Conservation (phyloP, 2,113 vertebrate genomes). For the Agapornis roseicollis region DNA sequence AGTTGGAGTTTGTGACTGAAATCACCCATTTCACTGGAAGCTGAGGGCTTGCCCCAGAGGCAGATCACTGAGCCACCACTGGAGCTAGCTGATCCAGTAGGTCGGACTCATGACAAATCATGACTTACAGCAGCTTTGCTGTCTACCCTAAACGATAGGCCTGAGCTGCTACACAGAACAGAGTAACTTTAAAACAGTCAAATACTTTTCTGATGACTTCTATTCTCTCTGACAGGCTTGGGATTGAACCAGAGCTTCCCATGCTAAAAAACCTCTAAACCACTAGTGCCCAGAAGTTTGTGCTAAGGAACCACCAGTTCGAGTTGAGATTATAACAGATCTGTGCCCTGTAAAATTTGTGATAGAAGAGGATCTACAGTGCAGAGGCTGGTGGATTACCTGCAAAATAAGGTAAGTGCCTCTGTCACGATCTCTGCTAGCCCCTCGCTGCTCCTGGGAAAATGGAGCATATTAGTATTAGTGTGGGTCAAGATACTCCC, state of each 20-base stretch:
- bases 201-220: neutral
- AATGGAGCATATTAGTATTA: neutral
- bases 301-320: neutral
- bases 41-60: neutral
- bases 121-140: neutral
- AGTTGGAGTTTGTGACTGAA: neutral
- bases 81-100: neutral
- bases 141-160: neutral
- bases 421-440: constrained; percentile 31
- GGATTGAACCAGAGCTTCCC: neutral
- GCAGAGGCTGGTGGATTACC: neutral
- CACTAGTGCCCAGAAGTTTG: neutral
- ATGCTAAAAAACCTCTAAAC: neutral
- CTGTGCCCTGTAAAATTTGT: neutral
- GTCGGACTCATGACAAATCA: neutral
- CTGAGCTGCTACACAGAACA: neutral
- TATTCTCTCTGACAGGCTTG: neutral
- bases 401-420: neutral
- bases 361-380: neutral
- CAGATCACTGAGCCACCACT: neutral
- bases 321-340: neutral
- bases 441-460: neutral
- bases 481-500: neutral
- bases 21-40: neutral
- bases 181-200: neutral